Evolutionary conservation across 2,113 vertebrate species (phyloP), one percentile per base, ranked within the genome.

Genomic region (Mirounga angustirostris): DNA sequence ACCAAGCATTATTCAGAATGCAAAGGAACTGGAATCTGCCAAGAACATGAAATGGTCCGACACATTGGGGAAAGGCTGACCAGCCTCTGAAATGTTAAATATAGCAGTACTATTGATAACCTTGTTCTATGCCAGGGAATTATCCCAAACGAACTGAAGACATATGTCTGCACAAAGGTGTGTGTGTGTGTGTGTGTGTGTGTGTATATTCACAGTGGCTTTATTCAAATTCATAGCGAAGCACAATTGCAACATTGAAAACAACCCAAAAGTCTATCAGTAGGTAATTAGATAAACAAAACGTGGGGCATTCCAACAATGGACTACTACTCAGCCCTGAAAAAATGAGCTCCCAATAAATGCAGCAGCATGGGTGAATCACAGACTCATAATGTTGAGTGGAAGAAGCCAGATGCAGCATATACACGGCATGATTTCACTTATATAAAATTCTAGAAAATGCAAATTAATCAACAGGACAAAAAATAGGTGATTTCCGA

Each of bases 321-420:
- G 73, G 83, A 85, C 12, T 85, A 90, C 11, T 76, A 92, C 19
- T 83, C 26, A 86, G 58, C 30, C 21, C 26, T 5, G 52, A 96
- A 87, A 61, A 33, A 15, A 21, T 0, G 2, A 26, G 21, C 26
- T 46, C 7, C 58, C 4, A 5, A 52, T 30, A 61, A 36, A 21
- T 1, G 2, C 26, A 54, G 4, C 0, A n/a, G 28, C 40, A 52
- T 0, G 14, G 7, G 15, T 5, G 28, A 67, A 36, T 2, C 22
- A 40, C 43, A 46, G 18, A 33, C 16, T 65, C 8, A 19, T 46
- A 4, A 52, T 5, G 16, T 9, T 5, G 76, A 71, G 18, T 26
- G 1, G 67, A 30, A 74, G 71, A 63, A 61, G 12, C 7, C n/a
- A 79, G 40, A 24, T 54, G 4, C 11, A 87, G 12, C n/a, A 6